Evolutionary conservation across 2,113 vertebrate species (phyloP).

Genomic region (Lasiurus borealis): DNA sequence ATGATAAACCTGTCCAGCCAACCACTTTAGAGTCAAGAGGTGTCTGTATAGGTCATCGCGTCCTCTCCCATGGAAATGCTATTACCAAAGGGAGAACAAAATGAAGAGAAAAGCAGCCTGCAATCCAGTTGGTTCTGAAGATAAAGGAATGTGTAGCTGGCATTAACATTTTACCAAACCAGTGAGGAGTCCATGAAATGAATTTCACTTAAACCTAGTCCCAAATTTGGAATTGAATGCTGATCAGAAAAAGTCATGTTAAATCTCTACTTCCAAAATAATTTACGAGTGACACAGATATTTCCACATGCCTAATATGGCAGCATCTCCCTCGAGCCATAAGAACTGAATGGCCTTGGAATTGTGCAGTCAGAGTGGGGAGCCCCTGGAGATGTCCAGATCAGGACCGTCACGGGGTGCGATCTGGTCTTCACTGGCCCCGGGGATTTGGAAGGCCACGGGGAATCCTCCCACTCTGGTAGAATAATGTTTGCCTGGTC

Average conservation of each 20-base stretch:
- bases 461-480: slow-evolving; percentile 6
- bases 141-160: slow-evolving; percentile 13
- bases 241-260: slow-evolving; percentile 64
- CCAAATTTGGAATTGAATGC: slow-evolving; percentile 80
- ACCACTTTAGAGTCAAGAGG: background rate
- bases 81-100: background rate
- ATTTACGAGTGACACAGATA: slow-evolving; percentile 68
- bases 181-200: background rate
- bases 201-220: slow-evolving; percentile 60
- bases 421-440: slow-evolving; percentile 27
- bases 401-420: background rate
- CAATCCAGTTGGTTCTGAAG: background rate
- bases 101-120: background rate
- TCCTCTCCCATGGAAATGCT: background rate
- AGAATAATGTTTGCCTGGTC: slow-evolving; percentile 51
- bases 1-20: background rate
- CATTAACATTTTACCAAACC: slow-evolving; percentile 23
- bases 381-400: slow-evolving; percentile 26
- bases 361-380: background rate
- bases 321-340: slow-evolving; percentile 17
- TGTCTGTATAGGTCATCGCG: background rate
- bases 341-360: slow-evolving; percentile 31
- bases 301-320: slow-evolving; percentile 68
- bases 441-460: background rate
- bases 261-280: slow-evolving; percentile 72